phyloP scores from a whole-genome alignment of 2,888 invertebrate genomes.

The Acholoe squamosa region DNA sequence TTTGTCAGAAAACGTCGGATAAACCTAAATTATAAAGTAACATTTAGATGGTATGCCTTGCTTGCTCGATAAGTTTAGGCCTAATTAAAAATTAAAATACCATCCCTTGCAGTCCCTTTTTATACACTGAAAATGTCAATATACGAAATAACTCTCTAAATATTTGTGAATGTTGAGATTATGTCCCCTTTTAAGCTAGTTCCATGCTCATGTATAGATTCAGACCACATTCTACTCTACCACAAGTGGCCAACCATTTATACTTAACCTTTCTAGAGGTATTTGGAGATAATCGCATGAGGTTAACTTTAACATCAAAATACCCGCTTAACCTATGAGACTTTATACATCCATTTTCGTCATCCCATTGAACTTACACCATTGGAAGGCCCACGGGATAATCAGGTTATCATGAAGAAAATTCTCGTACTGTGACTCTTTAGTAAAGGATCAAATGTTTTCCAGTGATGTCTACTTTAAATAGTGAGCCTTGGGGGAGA shows the following conservation, averaged over 20 bases:
- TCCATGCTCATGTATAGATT: too few species aligned
- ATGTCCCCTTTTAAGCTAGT: too few species aligned
- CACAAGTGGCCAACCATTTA: conserved; percentile 12
- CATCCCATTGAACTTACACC: not conserved
- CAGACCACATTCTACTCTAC: not conserved
- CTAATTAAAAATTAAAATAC: too few species aligned
- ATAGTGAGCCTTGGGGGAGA: not conserved
- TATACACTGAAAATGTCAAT: too few species aligned
- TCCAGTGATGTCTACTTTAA: not conserved
- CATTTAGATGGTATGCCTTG: too few species aligned
- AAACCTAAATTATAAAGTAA: too few species aligned
- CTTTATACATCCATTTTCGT: not conserved
- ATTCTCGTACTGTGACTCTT: not conserved
- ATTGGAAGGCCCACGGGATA: not conserved
- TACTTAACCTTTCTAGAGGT: not conserved
- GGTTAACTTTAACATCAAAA: not conserved
- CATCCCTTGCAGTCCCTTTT: too few species aligned
- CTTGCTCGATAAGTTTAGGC: too few species aligned
- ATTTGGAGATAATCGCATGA: not conserved
- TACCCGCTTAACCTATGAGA: not conserved
- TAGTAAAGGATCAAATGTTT: not conserved
- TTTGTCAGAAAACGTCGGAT: too few species aligned
- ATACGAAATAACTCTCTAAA: too few species aligned
- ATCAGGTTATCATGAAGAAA: not conserved
- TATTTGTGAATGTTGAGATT: too few species aligned